A percentile compares a stretch with the other conserved stretches of the same genome.
Evolutionary conservation across 2,797 vertebrate species (phyloP).

Genomic region (Melanotaenia nigrans): DNA sequence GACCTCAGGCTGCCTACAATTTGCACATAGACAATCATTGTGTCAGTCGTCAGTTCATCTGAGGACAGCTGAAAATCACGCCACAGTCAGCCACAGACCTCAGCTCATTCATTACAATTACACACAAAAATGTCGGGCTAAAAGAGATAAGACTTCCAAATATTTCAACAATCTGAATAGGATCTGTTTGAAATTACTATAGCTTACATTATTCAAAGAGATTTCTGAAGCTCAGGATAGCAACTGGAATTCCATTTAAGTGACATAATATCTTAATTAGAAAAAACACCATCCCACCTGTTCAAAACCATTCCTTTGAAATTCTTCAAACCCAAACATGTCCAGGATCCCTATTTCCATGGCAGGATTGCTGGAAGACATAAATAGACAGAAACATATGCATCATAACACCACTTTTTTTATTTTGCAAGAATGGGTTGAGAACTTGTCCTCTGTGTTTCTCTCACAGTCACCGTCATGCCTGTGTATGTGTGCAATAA

Average conservation of each 20-base stretch:
- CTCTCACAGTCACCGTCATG: conserved; percentile 13
- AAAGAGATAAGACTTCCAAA: conserved; percentile 46
- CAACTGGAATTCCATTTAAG: conserved; percentile 16
- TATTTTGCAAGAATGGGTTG: background rate
- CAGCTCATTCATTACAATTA: conserved; percentile 69
- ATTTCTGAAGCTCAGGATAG: conserved; percentile 15
- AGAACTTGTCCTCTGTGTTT: conserved; percentile 16
- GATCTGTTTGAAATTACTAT: conserved; percentile 35
- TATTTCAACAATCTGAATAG: conserved; percentile 58
- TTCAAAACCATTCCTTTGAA: conserved; percentile 93
- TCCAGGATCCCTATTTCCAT: conserved; percentile 92
- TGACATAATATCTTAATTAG: background rate
- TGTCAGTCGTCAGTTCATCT: conserved; percentile 61
- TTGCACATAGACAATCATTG: conserved; percentile 57
- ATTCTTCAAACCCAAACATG: conserved; percentile 95
- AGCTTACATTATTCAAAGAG: conserved; percentile 11
- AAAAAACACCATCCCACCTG: conserved; percentile 82
- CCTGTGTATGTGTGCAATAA: conserved; percentile 23
- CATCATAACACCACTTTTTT: conserved; percentile 4
- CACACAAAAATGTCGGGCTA: conserved; percentile 43
- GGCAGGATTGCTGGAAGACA: conserved; percentile 81
- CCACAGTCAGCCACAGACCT: conserved; percentile 60
- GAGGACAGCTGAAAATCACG: conserved; percentile 68
- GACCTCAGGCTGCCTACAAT: conserved; percentile 31
- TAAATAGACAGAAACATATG: conserved; percentile 1